Evolutionary conservation across 2,797 vertebrate species (phyloP), one percentile per base, ranked within the genome.

Genomic region (Enteromius afrohamiltoni): DNA sequence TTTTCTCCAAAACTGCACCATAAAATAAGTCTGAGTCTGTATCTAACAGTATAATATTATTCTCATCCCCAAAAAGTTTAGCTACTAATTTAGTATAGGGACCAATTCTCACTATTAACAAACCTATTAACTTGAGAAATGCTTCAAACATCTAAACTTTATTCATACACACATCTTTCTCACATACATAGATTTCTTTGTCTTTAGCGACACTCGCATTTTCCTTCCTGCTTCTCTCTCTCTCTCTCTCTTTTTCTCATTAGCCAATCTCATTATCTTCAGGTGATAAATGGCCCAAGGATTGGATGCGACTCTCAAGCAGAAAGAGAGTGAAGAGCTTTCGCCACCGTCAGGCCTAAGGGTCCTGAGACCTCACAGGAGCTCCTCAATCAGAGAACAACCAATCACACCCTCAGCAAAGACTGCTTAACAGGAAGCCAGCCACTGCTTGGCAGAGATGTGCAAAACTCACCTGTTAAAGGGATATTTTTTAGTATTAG

Each of bases 261-360:
- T 85, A 86, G 71, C 55, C 69, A 77, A 75, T 67, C 85, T 89
- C 80, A 73, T 89, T 89, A 89, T 80, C 77, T 51, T 79, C 74
- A 47, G 60, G 83, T 86, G 88, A 89, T 85, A 77, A 87, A 89
- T 85, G 78, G 83, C 69, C 4, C 42, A 42, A 3, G 49, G 60
- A 34, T 40, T 84, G 76, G 70, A 86, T 60, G 84, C 80, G 76
- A 86, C 84, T 73, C 53, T 78, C 23, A 78, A 74, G 76, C 45
- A 51, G 65, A 53, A 34, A 31, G 37, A n/a, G 14, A 76, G 40
- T 51, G 34, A 77, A 67, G 47, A 58, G 73, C 47, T 83, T 10
- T 68, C 1, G 11, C 60, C 60, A 60, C 31, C 9, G 1, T n/a
- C 17, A 31, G 45, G 62, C 77, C 77, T 64, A 42, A 64, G 58